These are phyloP conservation scores for Hapalemur alaotrensis DNA, from an alignment of 2,797 vertebrate species.

Conservation along the genomic window DNA sequence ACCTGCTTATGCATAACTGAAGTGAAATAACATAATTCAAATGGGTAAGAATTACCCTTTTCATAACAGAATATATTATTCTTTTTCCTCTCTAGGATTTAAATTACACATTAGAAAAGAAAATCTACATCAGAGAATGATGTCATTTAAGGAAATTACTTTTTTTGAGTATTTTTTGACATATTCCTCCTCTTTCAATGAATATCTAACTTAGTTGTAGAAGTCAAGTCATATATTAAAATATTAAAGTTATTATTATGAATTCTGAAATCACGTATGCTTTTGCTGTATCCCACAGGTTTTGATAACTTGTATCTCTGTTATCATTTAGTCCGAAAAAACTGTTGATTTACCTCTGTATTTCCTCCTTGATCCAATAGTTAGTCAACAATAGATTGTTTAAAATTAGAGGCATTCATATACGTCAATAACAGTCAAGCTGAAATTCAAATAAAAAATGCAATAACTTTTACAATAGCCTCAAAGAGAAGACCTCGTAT, in stretches of 20 bases:
- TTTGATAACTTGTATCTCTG: too few species aligned
- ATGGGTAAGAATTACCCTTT: background rate
- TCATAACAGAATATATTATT: background rate
- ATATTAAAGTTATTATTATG: background rate
- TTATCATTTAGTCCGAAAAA: too few species aligned
- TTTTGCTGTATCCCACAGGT: too few species aligned
- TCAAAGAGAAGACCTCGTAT: too few species aligned
- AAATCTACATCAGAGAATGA: background rate
- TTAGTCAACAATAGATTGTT: too few species aligned
- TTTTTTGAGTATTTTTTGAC: background rate
- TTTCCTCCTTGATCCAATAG: too few species aligned
- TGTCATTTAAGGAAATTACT: background rate
- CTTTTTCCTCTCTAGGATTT: background rate
- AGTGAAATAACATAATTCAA: constrained; percentile 4
- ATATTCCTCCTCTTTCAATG: background rate
- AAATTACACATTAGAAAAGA: background rate
- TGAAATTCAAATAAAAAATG: too few species aligned
- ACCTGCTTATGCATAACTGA: background rate
- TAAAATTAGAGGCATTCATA: too few species aligned
- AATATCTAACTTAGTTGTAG: background rate
- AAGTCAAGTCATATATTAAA: background rate
- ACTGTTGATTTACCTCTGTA: too few species aligned
- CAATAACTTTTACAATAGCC: too few species aligned
- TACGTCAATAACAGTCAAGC: too few species aligned
- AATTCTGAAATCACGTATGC: background rate